Base-by-base conservation (phyloP, 2,888 invertebrate genomes). In the Cantharis rufa region DNA sequence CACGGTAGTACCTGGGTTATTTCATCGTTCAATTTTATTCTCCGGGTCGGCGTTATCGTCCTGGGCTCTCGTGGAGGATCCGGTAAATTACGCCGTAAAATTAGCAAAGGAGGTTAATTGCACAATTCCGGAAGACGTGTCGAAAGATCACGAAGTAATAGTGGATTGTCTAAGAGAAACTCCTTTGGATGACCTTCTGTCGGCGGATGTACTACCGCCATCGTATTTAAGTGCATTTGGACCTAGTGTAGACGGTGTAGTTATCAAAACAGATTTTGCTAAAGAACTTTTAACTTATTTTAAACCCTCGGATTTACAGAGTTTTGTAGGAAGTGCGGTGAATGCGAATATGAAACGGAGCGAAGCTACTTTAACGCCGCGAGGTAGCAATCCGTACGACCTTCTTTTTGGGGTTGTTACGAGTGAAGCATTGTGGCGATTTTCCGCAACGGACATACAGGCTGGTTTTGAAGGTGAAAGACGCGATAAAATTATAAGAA, bases 231-330 rank as follows among this genome's bases (percentile, higher is more conserved):
- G 94, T 80, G 93, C 95, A 0, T 98, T 98, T 85, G 98, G 98
- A 9, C 98, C 98, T 13, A 96, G 96, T 82, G 95, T 97, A 72
- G 98, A 98, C 86, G 97, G 96, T 72, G 97, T 98, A 80, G 97
- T 98, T 79, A 96, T 98, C 84, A 94, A 95, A 88, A 93, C 94
- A 13, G 95, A 96, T 87, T 95, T 95, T 84, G 94, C 95, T 72
- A 95, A 95, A 87, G 94, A 94, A 83, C 91, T 94, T 74, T 89
- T 94, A 61, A 94, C 94, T 1, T 92, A 93, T 87, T 92, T 94
- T 84, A 90, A 91, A 15, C 91, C 92, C 0, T 91, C 92, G 75
- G 92, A 92, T 81, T 90, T 92, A 81, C 92, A 92, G 78, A 90
- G 90, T 82, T 92, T 91, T n/a, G 91, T 91, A 4, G 87, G 91